phyloP scores from a whole-genome alignment of 2,113 vertebrate species.

The Butorides virescens region DNA sequence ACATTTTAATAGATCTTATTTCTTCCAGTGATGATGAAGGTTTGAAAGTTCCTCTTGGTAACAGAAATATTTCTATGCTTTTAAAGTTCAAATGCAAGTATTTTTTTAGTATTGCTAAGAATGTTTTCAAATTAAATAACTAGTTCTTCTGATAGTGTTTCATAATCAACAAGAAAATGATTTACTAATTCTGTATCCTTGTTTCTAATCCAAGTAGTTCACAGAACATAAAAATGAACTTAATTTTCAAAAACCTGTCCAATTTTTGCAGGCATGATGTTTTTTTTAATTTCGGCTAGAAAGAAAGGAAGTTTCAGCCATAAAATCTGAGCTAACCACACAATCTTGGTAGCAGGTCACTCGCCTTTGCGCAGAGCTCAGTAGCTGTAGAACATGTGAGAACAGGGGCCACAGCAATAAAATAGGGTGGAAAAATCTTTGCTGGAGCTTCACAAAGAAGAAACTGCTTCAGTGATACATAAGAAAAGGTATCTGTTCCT shows the following conservation, averaged over 20 bases:
- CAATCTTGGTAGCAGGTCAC: not conserved
- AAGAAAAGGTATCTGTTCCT: not conserved
- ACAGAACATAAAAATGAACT: not conserved
- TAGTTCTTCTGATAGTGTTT: not conserved
- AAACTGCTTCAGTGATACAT: not conserved
- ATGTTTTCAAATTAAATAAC: not conserved
- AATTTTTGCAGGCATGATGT: not conserved
- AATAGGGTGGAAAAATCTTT: not conserved
- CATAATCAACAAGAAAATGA: not conserved
- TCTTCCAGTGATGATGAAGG: not conserved
- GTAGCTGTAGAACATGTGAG: not conserved
- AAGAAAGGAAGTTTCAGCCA: not conserved
- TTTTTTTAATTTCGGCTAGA: not conserved
- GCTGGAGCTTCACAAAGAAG: not conserved
- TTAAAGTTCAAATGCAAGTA: not conserved
- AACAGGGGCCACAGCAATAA: not conserved
- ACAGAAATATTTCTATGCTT: not conserved
- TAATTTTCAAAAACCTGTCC: not conserved
- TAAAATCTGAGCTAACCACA: not conserved
- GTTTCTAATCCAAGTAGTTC: not conserved
- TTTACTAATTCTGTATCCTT: not conserved
- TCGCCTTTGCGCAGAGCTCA: not conserved
- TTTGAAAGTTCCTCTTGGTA: not conserved
- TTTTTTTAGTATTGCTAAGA: not conserved
- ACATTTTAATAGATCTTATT: not conserved